Conservation (phyloP, 1,140 invertebrate species). For the Catajapyx aquilonaris region DNA sequence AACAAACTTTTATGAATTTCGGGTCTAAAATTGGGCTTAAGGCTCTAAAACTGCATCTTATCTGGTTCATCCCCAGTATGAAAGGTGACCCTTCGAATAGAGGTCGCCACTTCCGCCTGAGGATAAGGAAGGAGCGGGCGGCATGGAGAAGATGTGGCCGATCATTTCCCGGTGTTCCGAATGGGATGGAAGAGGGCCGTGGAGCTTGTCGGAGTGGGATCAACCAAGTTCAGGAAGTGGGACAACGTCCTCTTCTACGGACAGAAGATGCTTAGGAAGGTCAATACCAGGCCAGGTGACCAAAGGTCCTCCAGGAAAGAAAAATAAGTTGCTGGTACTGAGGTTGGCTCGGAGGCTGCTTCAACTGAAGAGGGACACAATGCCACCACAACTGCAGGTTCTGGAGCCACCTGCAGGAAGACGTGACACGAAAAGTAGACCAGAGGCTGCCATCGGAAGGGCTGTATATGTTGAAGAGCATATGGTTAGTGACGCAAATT, state of each 20-base stretch:
- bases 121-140: too few relatives aligned
- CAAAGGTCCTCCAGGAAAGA: constrained; percentile 49
- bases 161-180: too few relatives aligned
- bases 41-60: too few relatives aligned
- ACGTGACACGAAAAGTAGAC: constrained; percentile 46
- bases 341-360: constrained; percentile 62
- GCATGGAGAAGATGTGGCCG: too few relatives aligned
- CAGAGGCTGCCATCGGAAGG: constrained; percentile 79
- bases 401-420: constrained; percentile 88
- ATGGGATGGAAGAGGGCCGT: too few relatives aligned
- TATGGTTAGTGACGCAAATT: constrained; percentile 26
- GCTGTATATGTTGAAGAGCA: constrained; percentile 85
- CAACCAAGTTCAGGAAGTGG: constrained; percentile 67
- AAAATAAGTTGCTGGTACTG: constrained; percentile 69
- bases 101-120: too few relatives aligned
- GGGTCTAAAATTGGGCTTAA: too few relatives aligned
- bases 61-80: too few relatives aligned
- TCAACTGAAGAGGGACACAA: constrained; percentile 55
- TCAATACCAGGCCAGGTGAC: constrained; percentile 55
- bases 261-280: constrained; percentile 82
- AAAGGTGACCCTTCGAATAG: too few relatives aligned
- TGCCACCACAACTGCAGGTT: constrained; percentile 55
- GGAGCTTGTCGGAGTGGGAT: constrained; percentile 21
- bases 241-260: constrained; percentile 96
- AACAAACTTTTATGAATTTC: too few relatives aligned